Conservation (phyloP, 2,888 invertebrate genomes). For the Tipula lateralis region DNA sequence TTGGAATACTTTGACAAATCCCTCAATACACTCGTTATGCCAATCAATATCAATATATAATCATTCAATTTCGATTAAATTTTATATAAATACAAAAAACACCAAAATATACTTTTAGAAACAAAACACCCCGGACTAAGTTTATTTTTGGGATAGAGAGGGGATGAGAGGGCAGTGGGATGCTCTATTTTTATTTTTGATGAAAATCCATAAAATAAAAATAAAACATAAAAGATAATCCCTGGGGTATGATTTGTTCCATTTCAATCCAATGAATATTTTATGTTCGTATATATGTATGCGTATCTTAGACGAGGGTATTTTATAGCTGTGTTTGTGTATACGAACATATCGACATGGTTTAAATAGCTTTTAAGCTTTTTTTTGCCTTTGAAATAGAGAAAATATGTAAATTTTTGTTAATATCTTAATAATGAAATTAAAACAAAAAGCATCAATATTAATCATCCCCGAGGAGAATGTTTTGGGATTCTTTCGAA, state of each 20-base stretch:
- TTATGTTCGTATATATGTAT: neutral
- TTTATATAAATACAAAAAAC: neutral
- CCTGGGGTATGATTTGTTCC: constrained; percentile 13
- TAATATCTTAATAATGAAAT: neutral
- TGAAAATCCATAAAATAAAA: constrained; percentile 26
- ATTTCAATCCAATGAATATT: neutral
- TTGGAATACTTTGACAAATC: too few species aligned
- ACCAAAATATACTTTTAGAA: neutral
- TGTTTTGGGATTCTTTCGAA: neutral
- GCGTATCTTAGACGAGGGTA: constrained; percentile 24
- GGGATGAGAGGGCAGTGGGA: neutral
- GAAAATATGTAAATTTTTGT: neutral
- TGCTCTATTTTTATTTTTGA: neutral
- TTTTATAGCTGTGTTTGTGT: neutral
- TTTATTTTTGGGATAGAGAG: too few species aligned
- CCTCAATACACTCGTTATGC: neutral
- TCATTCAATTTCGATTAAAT: neutral
- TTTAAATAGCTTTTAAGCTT: neutral
- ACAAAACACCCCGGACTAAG: neutral
- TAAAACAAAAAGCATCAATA: neutral
- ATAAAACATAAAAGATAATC: neutral
- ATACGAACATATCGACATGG: neutral
- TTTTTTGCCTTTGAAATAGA: neutral
- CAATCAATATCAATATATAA: neutral
- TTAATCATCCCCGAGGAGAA: neutral